These are phyloP conservation scores for Synanthedon myopaeformis DNA, from an alignment of 2,888 invertebrate species.

Conservation along the genomic window DNA sequence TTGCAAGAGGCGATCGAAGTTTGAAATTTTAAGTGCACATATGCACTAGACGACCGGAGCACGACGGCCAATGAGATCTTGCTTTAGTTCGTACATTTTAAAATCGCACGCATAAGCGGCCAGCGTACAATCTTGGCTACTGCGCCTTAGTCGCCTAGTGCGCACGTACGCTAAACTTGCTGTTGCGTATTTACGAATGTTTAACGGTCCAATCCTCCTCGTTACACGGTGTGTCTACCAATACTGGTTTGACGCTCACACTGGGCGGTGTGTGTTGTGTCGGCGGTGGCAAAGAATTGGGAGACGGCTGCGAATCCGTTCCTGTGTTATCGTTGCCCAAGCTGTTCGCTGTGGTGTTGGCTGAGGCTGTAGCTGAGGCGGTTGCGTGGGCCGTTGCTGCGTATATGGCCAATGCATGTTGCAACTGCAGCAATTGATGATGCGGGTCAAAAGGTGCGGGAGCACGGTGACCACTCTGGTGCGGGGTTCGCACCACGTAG, in stretches of 20 bases:
- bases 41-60: too few relatives aligned
- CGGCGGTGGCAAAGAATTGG: conserved; percentile 26
- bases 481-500: conserved; percentile 62
- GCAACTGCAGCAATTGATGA: conserved; percentile 60
- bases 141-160: neutral
- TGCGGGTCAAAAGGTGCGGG: conserved; percentile 60
- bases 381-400: conserved; percentile 60
- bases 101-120: too few relatives aligned
- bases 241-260: conserved; percentile 41
- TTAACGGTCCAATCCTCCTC: conserved; percentile 45
- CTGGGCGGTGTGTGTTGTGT: conserved; percentile 28
- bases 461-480: conserved; percentile 62
- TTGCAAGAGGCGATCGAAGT: conserved; percentile 39
- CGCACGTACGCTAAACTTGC: neutral
- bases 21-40: too few relatives aligned
- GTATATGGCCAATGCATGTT: conserved; percentile 60
- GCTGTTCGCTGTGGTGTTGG: conserved; percentile 20
- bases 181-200: neutral
- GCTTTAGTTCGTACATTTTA: too few relatives aligned
- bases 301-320: conserved; percentile 34
- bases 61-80: too few relatives aligned
- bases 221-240: conserved; percentile 57
- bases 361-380: conserved; percentile 43
- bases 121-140: too few relatives aligned
- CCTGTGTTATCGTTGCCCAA: conserved; percentile 18